These are phyloP conservation scores for Rostratula benghalensis DNA, from an alignment of 2,113 vertebrate genomes.

Conservation along the genomic window DNA sequence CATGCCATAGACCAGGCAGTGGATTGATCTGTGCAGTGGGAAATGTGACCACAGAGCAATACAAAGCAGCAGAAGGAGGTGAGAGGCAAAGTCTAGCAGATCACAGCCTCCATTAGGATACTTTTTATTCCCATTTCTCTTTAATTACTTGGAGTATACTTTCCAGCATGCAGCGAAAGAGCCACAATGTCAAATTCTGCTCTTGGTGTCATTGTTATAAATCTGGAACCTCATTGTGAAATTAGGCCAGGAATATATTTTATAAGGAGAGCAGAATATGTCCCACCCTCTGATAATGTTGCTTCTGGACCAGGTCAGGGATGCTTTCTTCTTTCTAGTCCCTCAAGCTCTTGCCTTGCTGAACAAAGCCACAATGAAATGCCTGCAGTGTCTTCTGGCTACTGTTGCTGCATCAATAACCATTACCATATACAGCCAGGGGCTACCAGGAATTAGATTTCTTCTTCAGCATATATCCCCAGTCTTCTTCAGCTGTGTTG, in stretches of 20 bases:
- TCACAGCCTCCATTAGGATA: neutral
- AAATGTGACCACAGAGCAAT: neutral
- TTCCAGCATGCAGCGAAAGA: neutral
- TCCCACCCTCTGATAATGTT: neutral
- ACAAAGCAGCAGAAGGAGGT: neutral
- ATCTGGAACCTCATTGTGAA: rapidly evolving
- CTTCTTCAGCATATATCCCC: neutral
- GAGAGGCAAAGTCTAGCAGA: neutral
- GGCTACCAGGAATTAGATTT: neutral
- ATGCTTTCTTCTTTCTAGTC: neutral
- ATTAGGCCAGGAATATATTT: neutral
- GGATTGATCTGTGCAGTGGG: neutral
- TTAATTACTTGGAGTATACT: neutral
- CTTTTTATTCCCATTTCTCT: neutral
- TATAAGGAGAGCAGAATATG: neutral
- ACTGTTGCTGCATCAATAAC: neutral
- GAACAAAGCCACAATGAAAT: neutral
- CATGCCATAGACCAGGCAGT: neutral
- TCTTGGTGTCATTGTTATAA: neutral
- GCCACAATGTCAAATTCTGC: neutral
- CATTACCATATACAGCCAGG: neutral
- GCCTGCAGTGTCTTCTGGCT: neutral
- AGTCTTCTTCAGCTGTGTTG: neutral
- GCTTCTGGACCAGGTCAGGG: neutral
- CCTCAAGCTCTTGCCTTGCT: neutral